Conservation (phyloP, 2,113 vertebrate genomes). For the Zingel zingel region DNA sequence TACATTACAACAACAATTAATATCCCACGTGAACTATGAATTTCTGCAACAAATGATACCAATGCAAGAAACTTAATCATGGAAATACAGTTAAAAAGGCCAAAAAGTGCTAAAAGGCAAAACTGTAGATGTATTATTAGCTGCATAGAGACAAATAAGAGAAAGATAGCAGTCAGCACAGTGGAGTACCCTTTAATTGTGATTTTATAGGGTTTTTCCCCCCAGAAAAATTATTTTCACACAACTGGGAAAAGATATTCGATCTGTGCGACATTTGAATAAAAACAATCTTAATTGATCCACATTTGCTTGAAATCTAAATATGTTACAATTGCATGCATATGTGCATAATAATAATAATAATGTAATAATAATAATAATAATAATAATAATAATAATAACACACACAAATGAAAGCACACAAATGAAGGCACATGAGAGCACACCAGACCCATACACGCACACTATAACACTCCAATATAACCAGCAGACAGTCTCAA, state of each 20-base stretch:
- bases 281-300: not conserved
- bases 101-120: not conserved
- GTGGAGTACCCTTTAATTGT: not conserved
- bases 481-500: not conserved
- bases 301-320: not conserved
- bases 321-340: not conserved
- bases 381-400: too few species aligned
- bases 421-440: slow-evolving; percentile 3
- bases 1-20: not conserved
- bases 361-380: too few species aligned
- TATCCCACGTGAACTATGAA: not conserved
- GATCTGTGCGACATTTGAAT: not conserved
- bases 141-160: not conserved
- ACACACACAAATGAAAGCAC: not conserved
- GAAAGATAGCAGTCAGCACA: not conserved
- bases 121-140: not conserved
- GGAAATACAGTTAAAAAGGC: not conserved
- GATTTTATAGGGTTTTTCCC: too few species aligned
- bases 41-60: not conserved
- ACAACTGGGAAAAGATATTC: too few species aligned
- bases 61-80: not conserved
- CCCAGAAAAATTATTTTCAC: too few species aligned
- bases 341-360: not conserved
- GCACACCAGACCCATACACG: slow-evolving; percentile 4
- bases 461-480: not conserved